Evolutionary conservation across 1,140 invertebrate species (phyloP), one percentile per base, ranked within the genome.

Genomic region (Alviniconcha marisindica): DNA sequence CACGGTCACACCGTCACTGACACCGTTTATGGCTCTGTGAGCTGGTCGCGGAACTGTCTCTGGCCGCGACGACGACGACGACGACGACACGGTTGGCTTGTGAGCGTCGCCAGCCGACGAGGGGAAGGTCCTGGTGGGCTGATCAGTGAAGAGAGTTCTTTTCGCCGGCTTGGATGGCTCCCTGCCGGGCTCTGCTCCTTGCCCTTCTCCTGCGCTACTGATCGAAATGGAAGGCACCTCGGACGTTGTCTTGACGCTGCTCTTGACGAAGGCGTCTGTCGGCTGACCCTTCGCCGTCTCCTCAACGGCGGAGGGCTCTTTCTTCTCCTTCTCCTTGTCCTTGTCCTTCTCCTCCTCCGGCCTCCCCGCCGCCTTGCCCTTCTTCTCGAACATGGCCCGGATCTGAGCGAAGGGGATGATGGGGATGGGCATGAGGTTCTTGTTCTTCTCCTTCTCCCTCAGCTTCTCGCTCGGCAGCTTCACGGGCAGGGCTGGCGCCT

Each of bases 361-460:
- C 15, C n/a, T 42, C n/a, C 14, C 44, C 54, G 21, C 79, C 77
- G 36, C 42, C 28, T 76, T 56, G n/a, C 85, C 76, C 74, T 88
- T 91, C 33, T 83, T 86, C 85, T 92, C 91, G 84, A 92, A 92
- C 90, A 91, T 92, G 79, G 89, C 89, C 24, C 91, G 83, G 28
- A 92, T 83, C 83, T 90, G 86, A 78, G 87, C 87, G 82, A 92
- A 92, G 78, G 91, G 90, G 77, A 92, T 89, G 78, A 92, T 91
- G 21, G 91, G 88, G 56, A 92, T 91, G 38, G 90, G 90, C 85
- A 89, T 91, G 14, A 92, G 83, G 54, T 83, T 83, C 86, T 90
- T 89, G 28, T 87, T 85, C 81, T 90, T 90, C 15, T 91, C 91
- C 86, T 86, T 85, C 24, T 87, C 87, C 60, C 90, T 84, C 56